Evolutionary conservation across 2,113 vertebrate genomes (phyloP).

Genomic region (Actenoides lindsayi): DNA sequence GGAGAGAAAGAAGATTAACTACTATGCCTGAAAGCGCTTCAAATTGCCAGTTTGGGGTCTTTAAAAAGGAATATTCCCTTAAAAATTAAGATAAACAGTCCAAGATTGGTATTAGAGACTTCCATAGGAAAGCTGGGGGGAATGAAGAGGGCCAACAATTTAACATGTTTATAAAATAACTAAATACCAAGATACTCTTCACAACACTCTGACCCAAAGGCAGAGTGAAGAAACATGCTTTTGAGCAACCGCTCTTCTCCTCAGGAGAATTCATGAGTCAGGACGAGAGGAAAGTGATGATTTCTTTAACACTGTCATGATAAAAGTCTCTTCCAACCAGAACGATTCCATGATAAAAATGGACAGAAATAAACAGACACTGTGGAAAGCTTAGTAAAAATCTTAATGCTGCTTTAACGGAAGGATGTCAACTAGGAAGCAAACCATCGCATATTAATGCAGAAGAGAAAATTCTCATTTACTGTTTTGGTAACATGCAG

Average conservation of each 20-base stretch:
- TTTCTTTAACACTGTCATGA: background rate
- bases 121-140: background rate
- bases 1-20: background rate
- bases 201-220: background rate
- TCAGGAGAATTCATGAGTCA: background rate
- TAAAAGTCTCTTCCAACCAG: no score
- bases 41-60: background rate
- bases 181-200: background rate
- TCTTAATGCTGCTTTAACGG: background rate
- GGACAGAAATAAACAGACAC: background rate
- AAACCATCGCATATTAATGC: background rate
- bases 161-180: background rate
- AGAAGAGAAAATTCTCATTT: background rate
- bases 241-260: fast-evolving
- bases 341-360: background rate
- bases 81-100: background rate
- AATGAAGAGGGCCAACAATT: background rate
- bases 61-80: background rate
- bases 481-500: background rate
- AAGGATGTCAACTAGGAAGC: background rate
- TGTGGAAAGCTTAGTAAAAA: background rate
- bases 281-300: background rate
- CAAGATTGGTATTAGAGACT: background rate
- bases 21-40: background rate
- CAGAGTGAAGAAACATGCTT: background rate